Percentiles rank a stretch among this genome's conserved stretches.
These are phyloP conservation scores for Orius laevigatus DNA, from an alignment of 1,140 invertebrate genomes.

Conservation along the genomic window DNA sequence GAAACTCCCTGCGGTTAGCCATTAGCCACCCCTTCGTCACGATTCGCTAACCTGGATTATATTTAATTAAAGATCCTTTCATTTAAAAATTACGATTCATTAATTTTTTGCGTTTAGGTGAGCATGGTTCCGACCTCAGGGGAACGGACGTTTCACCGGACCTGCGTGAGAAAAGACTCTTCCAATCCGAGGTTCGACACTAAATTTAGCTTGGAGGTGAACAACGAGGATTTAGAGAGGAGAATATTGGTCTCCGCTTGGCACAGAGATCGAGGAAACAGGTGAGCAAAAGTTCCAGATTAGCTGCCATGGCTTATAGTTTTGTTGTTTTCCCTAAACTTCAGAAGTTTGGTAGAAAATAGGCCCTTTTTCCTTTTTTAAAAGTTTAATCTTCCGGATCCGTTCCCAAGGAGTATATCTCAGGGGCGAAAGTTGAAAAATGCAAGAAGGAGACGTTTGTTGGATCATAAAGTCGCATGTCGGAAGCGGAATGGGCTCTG, in stretches of 20 bases:
- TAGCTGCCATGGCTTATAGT: background rate
- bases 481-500: too few species aligned
- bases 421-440: too few species aligned
- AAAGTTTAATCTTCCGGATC: too few species aligned
- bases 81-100: background rate
- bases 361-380: too few species aligned
- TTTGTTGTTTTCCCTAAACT: too few species aligned
- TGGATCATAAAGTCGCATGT: too few species aligned
- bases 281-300: constrained; percentile 23
- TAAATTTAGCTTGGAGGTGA: constrained; percentile 32
- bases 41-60: background rate
- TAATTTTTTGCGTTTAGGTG: constrained; percentile 19
- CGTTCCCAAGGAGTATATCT: too few species aligned
- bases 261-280: constrained; percentile 29
- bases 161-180: constrained; percentile 27
- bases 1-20: background rate
- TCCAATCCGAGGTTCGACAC: constrained; percentile 31
- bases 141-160: constrained; percentile 31
- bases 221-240: constrained; percentile 29
- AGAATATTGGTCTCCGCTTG: constrained; percentile 33
- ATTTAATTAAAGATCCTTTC: constrained; percentile 1
- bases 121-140: constrained; percentile 26
- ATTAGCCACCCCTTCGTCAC: background rate
- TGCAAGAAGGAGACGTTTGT: too few species aligned
- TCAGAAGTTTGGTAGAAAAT: too few species aligned